phyloP scores from a whole-genome alignment of 1,140 invertebrate genomes.

The Harlomillsia oculata region DNA sequence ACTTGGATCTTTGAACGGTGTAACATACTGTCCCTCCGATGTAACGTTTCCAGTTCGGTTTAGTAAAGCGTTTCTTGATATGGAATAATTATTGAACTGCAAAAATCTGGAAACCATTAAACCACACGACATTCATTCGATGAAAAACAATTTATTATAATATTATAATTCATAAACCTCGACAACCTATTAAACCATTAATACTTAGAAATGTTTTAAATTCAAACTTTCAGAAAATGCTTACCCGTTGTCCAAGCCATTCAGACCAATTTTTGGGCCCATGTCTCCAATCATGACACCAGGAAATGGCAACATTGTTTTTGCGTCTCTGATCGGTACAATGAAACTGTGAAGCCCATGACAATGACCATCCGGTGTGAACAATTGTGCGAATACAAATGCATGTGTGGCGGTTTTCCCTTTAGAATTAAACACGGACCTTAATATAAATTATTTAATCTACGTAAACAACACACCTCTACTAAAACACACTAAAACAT shows the following conservation, averaged over 20 bases:
- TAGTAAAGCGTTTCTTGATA: constrained; percentile 69
- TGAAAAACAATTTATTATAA: background rate
- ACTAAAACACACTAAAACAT: background rate
- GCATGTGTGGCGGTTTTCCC: constrained; percentile 78
- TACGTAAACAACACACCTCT: constrained; percentile 33
- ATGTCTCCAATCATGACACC: constrained; percentile 70
- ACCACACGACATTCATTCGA: too few relatives aligned
- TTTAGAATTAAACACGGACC: too few relatives aligned
- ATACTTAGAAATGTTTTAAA: background rate
- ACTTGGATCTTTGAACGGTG: constrained; percentile 61
- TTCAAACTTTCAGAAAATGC: background rate
- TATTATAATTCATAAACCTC: background rate
- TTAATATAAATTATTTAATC: too few relatives aligned
- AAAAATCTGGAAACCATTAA: constrained; percentile 54
- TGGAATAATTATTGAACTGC: constrained; percentile 73
- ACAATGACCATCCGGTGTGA: constrained; percentile 59
- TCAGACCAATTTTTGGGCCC: constrained; percentile 69
- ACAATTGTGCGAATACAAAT: constrained; percentile 78
- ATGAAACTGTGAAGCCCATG: constrained; percentile 73
- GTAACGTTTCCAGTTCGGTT: constrained; percentile 82
- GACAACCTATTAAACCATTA: background rate
- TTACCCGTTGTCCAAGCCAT: constrained; percentile 74
- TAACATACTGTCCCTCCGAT: constrained; percentile 68
- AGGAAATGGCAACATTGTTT: constrained; percentile 57
- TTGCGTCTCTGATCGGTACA: constrained; percentile 63